Conservation (phyloP, 2,888 invertebrate species). For the Suillia variegata region DNA sequence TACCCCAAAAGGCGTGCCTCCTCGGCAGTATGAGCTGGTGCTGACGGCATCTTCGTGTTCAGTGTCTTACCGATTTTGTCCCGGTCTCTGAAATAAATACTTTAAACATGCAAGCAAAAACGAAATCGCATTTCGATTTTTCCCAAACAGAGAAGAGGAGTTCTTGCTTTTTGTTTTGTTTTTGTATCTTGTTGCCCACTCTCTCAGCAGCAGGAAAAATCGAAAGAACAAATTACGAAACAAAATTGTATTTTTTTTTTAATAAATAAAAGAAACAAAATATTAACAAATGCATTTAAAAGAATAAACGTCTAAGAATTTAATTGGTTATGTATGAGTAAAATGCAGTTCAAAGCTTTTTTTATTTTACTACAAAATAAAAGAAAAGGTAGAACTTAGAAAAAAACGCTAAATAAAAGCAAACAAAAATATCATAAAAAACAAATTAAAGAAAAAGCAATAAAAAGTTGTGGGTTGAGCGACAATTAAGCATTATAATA, state of each 20-base stretch:
- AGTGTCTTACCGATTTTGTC: slow-evolving; percentile 62
- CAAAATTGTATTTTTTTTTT: too few relatives aligned
- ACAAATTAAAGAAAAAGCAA: not conserved
- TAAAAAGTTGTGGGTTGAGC: not conserved
- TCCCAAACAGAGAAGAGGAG: slow-evolving; percentile 28
- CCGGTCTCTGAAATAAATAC: slow-evolving; percentile 63
- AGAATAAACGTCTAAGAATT: slow-evolving; percentile 9
- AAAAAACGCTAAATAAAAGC: too few relatives aligned
- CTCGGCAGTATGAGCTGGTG: slow-evolving; percentile 69
- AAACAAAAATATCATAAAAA: not conserved
- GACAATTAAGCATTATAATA: not conserved
- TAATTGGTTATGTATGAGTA: slow-evolving; percentile 12
- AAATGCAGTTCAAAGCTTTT: too few relatives aligned
- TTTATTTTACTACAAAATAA: too few relatives aligned
- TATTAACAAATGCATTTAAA: slow-evolving; percentile 2
- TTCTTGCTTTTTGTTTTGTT: slow-evolving; percentile 20
- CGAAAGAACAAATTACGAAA: not conserved
- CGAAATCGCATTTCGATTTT: slow-evolving; percentile 30
- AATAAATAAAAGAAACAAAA: too few relatives aligned
- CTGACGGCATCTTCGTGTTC: slow-evolving; percentile 63
- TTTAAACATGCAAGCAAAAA: slow-evolving; percentile 63
- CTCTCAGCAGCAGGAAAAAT: too few relatives aligned
- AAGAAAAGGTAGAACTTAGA: not conserved
- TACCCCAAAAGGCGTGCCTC: slow-evolving; percentile 89
- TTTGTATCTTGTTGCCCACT: too few relatives aligned